Base-by-base conservation (phyloP, 2,888 invertebrate species). In the Venusia cambrica region DNA sequence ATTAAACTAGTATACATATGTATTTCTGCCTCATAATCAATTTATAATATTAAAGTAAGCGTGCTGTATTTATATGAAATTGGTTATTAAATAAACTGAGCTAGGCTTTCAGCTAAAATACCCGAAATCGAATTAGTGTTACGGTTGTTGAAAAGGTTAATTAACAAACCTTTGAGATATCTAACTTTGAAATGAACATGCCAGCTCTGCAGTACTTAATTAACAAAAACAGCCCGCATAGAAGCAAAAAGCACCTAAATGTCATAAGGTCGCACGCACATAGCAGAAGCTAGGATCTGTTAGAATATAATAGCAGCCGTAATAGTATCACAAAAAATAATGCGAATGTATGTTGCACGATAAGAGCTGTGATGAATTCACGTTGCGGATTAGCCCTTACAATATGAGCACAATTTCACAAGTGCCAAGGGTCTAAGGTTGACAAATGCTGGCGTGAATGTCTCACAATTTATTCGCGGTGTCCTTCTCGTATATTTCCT, bases 361-460 rank as follows among this genome's bases (percentile, higher is more conserved):
- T 80, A 79, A 74, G 68, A 69, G 64, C 57, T 52, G 73, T 77
- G 80, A 83, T 78, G 80, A 83, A 81, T 81, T 72, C 69, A 56
- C 62, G 59, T 53, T 52, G 69, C 68, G 81, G 83, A 83, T 84
- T 81, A 84, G 80, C 75, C 83, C 73, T 73, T 81, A 81, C 81
- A 77, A 80, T 81, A 81, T 80, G 80, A 84, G 81, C 70, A 77
- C 77, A 74, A 77, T 83, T 83, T 75, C 78, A 72, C 78, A 72
- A 67, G 66, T 62, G 71, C 66, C 68, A 70, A 65, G 75, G 71
- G 75, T 70, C 62, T 65, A 59, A 61, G 59, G 60, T 70, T 79
- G 77, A 80, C 76, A 76, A 79, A 80, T 78, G 65, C 66, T 45
- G 49, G 57, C 54, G 62, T 64, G 62, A 71, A 76, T 66, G 67